Base-by-base conservation (phyloP, 2,888 invertebrate genomes). In the Cephus nigrinus region DNA sequence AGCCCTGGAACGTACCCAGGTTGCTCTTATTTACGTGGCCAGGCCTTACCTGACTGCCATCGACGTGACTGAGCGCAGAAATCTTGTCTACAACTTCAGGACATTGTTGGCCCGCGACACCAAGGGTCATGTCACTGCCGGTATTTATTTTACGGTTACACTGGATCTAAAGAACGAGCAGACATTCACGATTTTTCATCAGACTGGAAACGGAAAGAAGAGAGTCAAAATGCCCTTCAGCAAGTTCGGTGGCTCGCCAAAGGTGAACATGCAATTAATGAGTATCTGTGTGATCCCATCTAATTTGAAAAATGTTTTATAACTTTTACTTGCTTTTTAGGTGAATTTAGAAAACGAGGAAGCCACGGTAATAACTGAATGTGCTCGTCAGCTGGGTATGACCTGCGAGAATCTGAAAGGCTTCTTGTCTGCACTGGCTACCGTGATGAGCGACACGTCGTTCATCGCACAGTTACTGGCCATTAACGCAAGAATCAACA, bases 61-160 rank as follows among this genome's bases (percentile, higher is more conserved):
- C 76, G 95, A 95, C 89, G 96, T 98, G 36, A 97, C 98, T 0
- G 98, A 98, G 90, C 95, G 98, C 87, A 94, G 98, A 85, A 98
- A 98, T 91, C 92, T 98, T 86, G 96, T 96, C 33, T 98, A 97
- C 93, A 96, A 96, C 88, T 95, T 96, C 90, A 94, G 96, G 89
- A 96, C 96, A 90, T 93, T 97, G 75, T 92, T 98, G 76, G 94
- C 96, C 9, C 94, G 98, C 76, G 96, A 97, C 91, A 95, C 95
- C 83, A 97, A 97, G 86, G 97, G 97, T 75, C 95, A 96, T 84
- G 93, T 97, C 11, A 93, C 94, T 68, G 97, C 98, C 75, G 98
- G 98, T 33, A 92, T 98, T 79, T 98, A 97, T 92, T 97, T 98
- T 91, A 96, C 96, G 72, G 93, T 97, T 76, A 93, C 95, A 82